Conservation (phyloP, 2,888 invertebrate genomes). For the Archaeoteleia sp. region DNA sequence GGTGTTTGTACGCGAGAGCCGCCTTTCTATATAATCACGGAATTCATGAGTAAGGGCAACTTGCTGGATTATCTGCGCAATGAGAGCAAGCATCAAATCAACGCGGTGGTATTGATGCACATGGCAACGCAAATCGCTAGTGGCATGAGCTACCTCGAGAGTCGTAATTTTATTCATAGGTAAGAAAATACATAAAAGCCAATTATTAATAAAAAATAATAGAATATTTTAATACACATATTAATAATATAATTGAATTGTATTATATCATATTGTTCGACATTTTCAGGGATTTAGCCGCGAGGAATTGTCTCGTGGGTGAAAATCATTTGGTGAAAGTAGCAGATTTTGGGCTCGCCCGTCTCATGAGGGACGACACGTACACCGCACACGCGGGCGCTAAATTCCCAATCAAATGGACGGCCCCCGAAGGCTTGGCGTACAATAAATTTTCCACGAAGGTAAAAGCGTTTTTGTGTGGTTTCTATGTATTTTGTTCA, state of each 20-base stretch:
- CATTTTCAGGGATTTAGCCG: constrained; percentile 90
- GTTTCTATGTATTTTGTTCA: no score
- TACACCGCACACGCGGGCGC: constrained; percentile 99
- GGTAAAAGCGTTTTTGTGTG: constrained; percentile 69
- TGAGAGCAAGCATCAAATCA: constrained; percentile 89
- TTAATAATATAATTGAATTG: no score
- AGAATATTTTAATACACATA: no score
- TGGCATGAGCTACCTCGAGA: constrained; percentile 99
- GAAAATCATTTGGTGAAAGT: constrained; percentile 99
- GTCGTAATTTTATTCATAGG: constrained; percentile 95
- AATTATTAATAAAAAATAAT: no score
- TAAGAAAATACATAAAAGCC: no score
- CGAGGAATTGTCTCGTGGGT: constrained; percentile 98
- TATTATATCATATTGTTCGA: no score
- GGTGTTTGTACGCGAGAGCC: constrained; percentile 99
- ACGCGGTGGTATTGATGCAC: constrained; percentile 97
- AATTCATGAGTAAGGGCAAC: constrained; percentile 99
- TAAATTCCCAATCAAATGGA: constrained; percentile 99
- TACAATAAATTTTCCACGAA: constrained; percentile 99
- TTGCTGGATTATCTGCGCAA: constrained; percentile 95
- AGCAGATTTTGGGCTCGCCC: constrained; percentile 98
- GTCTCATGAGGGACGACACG: constrained; percentile 98
- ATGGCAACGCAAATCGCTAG: constrained; percentile 99
- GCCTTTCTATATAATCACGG: constrained; percentile 99
- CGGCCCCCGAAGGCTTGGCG: constrained; percentile 98